These are phyloP conservation scores for Karalla daura DNA, from an alignment of 2,797 vertebrate species.

Conservation along the genomic window DNA sequence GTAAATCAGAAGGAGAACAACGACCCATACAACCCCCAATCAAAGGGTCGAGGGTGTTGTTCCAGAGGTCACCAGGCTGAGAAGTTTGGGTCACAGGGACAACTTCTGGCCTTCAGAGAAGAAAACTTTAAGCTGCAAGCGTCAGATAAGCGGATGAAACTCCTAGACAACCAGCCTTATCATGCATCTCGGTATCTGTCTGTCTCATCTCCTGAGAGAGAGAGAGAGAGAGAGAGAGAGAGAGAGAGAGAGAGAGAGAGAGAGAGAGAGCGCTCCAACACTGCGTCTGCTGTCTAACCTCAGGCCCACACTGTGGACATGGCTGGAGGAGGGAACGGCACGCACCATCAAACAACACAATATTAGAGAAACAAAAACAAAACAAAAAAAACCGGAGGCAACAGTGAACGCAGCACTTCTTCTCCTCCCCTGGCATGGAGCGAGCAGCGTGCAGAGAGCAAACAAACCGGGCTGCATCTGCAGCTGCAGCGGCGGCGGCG, in stretches of 20 bases:
- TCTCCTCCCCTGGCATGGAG: slow-evolving; percentile 22
- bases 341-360: slow-evolving; percentile 40
- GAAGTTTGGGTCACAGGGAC: background rate
- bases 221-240: background rate
- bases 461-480: slow-evolving; percentile 16
- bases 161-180: background rate
- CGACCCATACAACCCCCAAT: too few species aligned
- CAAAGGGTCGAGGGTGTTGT: background rate
- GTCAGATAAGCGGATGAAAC: background rate
- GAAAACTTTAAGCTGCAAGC: background rate
- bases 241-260: background rate
- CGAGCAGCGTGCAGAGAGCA: slow-evolving; percentile 29
- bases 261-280: background rate
- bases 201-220: background rate
- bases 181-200: background rate
- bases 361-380: too few species aligned
- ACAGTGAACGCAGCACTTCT: slow-evolving; percentile 38
- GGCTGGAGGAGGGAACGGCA: slow-evolving; percentile 40
- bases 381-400: background rate
- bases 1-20: too few species aligned
- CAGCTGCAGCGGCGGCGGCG: slow-evolving; percentile 3
- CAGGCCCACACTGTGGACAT: slow-evolving; percentile 31
- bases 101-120: background rate
- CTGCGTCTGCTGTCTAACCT: slow-evolving; percentile 1
- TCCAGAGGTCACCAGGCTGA: background rate